Percentiles rank a stretch among this genome's conserved stretches.
phyloP scores from a whole-genome alignment of 2,888 invertebrate species.

The Plemyria rubiginata region DNA sequence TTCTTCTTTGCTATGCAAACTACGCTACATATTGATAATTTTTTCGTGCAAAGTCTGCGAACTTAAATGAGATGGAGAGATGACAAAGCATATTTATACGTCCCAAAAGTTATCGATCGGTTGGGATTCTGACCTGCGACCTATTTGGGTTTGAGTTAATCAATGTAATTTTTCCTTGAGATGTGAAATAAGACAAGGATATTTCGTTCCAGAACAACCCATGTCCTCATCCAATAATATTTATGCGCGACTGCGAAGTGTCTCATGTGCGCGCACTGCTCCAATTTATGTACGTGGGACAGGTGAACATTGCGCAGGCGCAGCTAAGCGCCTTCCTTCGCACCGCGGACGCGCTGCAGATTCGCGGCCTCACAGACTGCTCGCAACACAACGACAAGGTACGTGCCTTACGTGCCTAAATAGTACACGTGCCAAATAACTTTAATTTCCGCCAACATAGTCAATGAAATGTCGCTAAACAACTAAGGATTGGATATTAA shows the following conservation, averaged over 20 bases:
- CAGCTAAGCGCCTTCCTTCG: slow-evolving; percentile 90
- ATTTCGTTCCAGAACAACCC: slow-evolving; percentile 89
- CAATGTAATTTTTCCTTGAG: neutral
- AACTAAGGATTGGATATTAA: too few relatives aligned
- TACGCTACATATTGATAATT: too few relatives aligned
- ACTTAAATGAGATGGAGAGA: too few relatives aligned
- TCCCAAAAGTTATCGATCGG: too few relatives aligned
- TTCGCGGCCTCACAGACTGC: slow-evolving; percentile 90
- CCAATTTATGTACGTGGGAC: slow-evolving; percentile 94
- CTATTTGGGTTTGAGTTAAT: too few relatives aligned
- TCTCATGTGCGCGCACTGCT: slow-evolving; percentile 90
- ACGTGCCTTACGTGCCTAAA: neutral
- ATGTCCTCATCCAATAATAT: slow-evolving; percentile 93
- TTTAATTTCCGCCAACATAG: too few relatives aligned
- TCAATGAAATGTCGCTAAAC: too few relatives aligned
- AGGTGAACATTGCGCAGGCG: slow-evolving; percentile 92
- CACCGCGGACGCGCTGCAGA: slow-evolving; percentile 92
- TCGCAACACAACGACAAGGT: slow-evolving; percentile 84
- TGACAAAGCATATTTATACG: too few relatives aligned
- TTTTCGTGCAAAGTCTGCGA: too few relatives aligned
- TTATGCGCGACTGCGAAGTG: slow-evolving; percentile 93
- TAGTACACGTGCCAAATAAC: neutral
- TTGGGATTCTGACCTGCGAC: too few relatives aligned
- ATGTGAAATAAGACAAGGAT: neutral
- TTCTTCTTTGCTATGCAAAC: too few relatives aligned